phyloP scores from a whole-genome alignment of 2,113 vertebrate genomes.

The Lathamus discolor region DNA sequence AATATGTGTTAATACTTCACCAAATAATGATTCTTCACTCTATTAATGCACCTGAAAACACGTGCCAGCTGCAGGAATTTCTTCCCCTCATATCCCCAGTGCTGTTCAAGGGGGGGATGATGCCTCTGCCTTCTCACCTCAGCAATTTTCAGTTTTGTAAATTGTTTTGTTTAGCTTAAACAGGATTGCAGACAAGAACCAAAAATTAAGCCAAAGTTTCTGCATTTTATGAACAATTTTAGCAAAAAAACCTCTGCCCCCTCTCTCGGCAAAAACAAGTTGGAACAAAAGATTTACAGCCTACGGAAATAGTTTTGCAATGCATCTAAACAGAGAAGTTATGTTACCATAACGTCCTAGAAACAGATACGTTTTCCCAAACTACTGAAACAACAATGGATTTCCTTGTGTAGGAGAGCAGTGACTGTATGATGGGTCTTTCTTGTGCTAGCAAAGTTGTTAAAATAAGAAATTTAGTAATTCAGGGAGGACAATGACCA shows the following conservation, averaged over 20 bases:
- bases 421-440: background rate
- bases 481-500: slow-evolving; percentile 55
- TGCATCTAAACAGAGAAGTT: slow-evolving; percentile 23
- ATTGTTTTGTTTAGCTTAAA: background rate
- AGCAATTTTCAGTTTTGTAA: background rate
- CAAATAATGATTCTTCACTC: background rate
- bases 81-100: no score
- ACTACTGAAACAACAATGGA: slow-evolving; percentile 30
- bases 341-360: background rate
- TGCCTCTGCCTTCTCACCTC: background rate
- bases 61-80: background rate
- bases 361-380: slow-evolving; percentile 4
- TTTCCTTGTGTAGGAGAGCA: background rate
- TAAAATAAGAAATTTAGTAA: slow-evolving; percentile 41
- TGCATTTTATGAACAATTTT: background rate
- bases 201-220: background rate
- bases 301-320: background rate
- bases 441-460: background rate
- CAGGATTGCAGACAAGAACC: background rate
- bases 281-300: background rate
- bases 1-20: background rate
- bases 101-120: background rate
- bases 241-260: background rate
- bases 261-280: background rate
- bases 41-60: background rate